A percentile compares a stretch with the other conserved stretches of the same genome.
These are phyloP conservation scores for Cricetomys ansorgei DNA, from an alignment of 2,113 vertebrate genomes.

Conservation along the genomic window DNA sequence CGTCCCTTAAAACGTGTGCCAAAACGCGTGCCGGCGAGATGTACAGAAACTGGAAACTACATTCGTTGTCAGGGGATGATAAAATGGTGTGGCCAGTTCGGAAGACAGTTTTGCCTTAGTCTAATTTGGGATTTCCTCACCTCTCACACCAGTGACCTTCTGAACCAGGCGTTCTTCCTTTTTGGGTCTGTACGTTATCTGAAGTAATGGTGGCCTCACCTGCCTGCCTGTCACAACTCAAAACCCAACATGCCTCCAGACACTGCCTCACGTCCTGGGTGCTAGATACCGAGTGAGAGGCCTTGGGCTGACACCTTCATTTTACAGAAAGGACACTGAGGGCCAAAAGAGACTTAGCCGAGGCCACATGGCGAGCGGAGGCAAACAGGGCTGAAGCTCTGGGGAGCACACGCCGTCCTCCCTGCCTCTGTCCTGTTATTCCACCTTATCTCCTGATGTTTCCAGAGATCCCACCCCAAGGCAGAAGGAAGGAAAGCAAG, in stretches of 20 bases:
- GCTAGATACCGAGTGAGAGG: not conserved
- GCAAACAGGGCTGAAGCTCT: not conserved
- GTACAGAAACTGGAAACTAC: not conserved
- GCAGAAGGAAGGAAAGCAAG: not conserved
- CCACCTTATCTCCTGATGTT: not conserved
- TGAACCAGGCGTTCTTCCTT: not conserved
- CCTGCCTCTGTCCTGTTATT: too few species aligned
- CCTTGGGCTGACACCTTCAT: not conserved
- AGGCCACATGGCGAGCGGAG: not conserved
- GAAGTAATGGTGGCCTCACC: not conserved
- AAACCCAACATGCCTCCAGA: not conserved
- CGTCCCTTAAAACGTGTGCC: not conserved
- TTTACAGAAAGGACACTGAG: not conserved
- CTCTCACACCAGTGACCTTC: accelerated
- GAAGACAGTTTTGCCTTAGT: not conserved
- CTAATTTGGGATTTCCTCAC: not conserved
- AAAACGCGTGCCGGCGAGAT: not conserved
- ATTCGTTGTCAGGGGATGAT: not conserved
- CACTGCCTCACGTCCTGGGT: not conserved
- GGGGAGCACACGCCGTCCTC: not conserved
- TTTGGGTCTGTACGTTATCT: not conserved
- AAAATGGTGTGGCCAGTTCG: not conserved
- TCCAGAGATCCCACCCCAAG: not conserved
- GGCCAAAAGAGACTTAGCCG: not conserved
- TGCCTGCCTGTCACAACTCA: not conserved